Conservation (phyloP, 2,888 invertebrate genomes). For the Schrankia costaestrigalis region DNA sequence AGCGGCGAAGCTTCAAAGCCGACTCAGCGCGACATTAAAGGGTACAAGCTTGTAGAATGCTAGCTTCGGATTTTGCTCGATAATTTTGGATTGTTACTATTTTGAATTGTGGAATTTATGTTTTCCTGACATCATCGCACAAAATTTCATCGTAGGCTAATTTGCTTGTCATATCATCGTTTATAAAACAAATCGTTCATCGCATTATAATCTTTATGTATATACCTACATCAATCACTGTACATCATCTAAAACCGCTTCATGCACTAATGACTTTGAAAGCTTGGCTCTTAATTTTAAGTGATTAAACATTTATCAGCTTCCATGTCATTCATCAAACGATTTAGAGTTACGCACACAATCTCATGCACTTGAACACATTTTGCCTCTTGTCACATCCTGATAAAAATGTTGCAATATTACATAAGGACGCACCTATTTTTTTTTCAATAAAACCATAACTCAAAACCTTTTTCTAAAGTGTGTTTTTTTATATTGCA, state of each 20-base stretch:
- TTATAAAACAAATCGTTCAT: conserved; percentile 17
- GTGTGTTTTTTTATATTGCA: conserved; percentile 11
- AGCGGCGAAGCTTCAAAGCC: conserved; percentile 74
- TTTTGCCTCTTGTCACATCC: conserved; percentile 11
- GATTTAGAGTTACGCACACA: conserved; percentile 13
- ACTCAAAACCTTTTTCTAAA: too few relatives aligned
- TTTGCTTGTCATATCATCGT: conserved; percentile 30
- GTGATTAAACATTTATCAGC: conserved; percentile 13
- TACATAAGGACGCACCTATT: too few relatives aligned
- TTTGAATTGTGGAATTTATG: conserved; percentile 50
- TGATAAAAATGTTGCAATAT: conserved; percentile 15
- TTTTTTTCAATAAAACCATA: too few relatives aligned
- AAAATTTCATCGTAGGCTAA: conserved; percentile 23
- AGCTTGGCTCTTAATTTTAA: conserved; percentile 24
- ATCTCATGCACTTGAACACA: too few relatives aligned
- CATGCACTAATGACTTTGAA: conserved; percentile 17
- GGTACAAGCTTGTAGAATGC: conserved; percentile 77
- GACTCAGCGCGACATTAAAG: conserved; percentile 72
- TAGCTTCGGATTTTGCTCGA: conserved; percentile 68
- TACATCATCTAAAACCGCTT: conserved; percentile 20
- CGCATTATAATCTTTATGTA: conserved; percentile 17
- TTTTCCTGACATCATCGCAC: conserved; percentile 27
- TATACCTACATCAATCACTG: conserved; percentile 15
- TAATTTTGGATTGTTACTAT: conserved; percentile 63
- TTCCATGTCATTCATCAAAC: conserved; percentile 6